A percentile compares a stretch with the other conserved stretches of the same genome.
Conservation (phyloP, 2,113 vertebrate genomes). For the Hydropotes inermis region DNA sequence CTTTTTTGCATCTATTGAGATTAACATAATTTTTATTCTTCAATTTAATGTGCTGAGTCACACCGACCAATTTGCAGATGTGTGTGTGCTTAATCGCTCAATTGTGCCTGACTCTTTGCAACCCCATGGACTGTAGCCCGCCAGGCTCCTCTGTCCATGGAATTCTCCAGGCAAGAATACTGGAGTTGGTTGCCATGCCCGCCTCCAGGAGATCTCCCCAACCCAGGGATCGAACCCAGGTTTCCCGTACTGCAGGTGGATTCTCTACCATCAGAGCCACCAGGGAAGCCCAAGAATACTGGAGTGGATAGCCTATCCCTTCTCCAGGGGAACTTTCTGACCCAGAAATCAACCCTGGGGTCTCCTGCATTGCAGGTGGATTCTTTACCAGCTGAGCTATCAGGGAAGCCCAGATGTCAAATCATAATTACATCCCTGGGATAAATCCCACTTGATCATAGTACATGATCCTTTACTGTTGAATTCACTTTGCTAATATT, state of each 20-base stretch:
- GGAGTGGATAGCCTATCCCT: not conserved
- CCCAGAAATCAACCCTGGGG: not conserved
- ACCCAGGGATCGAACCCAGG: not conserved
- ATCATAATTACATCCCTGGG: not conserved
- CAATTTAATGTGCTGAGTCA: not conserved
- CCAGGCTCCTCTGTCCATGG: not conserved
- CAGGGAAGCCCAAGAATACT: not conserved
- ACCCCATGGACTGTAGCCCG: not conserved
- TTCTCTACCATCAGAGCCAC: not conserved
- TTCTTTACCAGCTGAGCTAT: not conserved
- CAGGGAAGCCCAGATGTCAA: not conserved
- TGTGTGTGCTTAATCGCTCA: not conserved
- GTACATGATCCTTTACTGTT: not conserved
- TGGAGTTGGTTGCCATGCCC: not conserved
- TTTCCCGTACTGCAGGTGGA: not conserved
- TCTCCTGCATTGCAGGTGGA: not conserved
- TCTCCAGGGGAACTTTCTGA: not conserved
- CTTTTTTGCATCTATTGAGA: not conserved
- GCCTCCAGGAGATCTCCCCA: not conserved
- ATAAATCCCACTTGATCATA: not conserved
- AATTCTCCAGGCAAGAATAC: not conserved
- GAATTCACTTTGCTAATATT: not conserved
- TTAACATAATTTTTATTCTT: not conserved
- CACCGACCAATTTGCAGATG: not conserved
- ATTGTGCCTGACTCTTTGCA: not conserved